These are phyloP conservation scores for Parnassius apollo DNA, from an alignment of 2,888 invertebrate genomes.

Conservation along the genomic window DNA sequence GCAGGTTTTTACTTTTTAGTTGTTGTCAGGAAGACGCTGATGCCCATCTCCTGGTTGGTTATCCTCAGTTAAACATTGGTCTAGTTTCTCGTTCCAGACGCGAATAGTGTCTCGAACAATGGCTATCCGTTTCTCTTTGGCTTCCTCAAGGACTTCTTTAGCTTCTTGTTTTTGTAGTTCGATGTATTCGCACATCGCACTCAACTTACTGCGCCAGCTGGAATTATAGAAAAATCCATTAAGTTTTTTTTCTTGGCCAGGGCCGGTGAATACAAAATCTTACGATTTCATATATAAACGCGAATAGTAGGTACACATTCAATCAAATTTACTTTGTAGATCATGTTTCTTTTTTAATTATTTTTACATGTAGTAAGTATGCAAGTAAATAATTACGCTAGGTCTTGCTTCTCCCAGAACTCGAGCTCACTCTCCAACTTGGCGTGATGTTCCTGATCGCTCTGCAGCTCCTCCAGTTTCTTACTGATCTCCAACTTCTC, in stretches of 20 bases:
- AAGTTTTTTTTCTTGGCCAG: too few species aligned
- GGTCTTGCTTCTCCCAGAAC: conserved; percentile 54
- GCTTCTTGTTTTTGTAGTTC: conserved; percentile 34
- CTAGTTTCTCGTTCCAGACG: conserved; percentile 37
- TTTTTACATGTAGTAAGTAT: too few species aligned
- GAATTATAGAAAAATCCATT: conserved; percentile 11
- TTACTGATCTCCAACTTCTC: conserved; percentile 34
- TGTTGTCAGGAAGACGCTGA: too few species aligned
- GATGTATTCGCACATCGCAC: conserved; percentile 44
- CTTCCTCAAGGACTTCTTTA: conserved; percentile 31
- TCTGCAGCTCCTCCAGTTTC: conserved; percentile 33
- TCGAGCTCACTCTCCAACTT: conserved; percentile 40
- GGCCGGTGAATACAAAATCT: too few species aligned
- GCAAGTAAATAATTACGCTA: conserved; percentile 40
- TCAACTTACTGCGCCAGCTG: conserved; percentile 54
- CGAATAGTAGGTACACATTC: too few species aligned
- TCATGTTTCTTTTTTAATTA: too few species aligned
- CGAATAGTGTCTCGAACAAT: conserved; percentile 33
- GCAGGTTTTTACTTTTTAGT: too few species aligned
- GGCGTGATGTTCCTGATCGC: conserved; percentile 37
- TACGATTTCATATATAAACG: too few species aligned
- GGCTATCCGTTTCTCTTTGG: conserved; percentile 31
- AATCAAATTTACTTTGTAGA: too few species aligned
- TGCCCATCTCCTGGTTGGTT: too few species aligned
- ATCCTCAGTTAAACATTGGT: conserved; percentile 5